A percentile compares a stretch with the other conserved stretches of the same genome.
These are phyloP conservation scores for Drosophila nr. perissopoda DNA, from an alignment of 2,888 invertebrate genomes.

Conservation along the genomic window DNA sequence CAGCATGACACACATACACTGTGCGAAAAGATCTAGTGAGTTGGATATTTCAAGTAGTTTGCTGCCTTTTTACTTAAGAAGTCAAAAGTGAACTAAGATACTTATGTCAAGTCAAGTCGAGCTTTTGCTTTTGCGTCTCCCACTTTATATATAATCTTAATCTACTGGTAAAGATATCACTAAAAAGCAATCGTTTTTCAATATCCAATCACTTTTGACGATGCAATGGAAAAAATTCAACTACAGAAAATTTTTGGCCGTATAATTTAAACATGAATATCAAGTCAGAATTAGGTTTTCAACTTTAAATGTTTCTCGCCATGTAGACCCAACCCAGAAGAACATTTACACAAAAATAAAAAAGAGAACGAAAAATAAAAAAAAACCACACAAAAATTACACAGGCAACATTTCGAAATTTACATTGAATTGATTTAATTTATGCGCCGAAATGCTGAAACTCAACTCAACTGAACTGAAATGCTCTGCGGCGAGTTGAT, in stretches of 20 bases:
- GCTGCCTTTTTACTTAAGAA: background rate
- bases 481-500: constrained; percentile 45
- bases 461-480: constrained; percentile 33
- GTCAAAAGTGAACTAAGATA: background rate
- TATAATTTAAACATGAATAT: background rate
- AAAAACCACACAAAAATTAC: constrained; percentile 55
- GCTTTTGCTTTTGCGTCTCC: background rate
- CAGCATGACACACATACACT: constrained; percentile 15
- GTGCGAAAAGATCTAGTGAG: background rate
- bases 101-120: background rate
- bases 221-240: background rate
- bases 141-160: background rate
- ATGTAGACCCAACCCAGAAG: constrained; percentile 31
- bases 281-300: background rate
- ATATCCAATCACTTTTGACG: background rate
- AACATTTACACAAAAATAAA: constrained; percentile 30
- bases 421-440: constrained; percentile 69
- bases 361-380: constrained; percentile 21
- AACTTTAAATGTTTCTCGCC: background rate
- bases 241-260: background rate
- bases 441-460: constrained; percentile 41
- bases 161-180: background rate
- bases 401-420: constrained; percentile 66
- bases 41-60: background rate
- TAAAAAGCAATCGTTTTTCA: background rate